These are phyloP conservation scores for Tapirus indicus DNA, from an alignment of 2,797 vertebrate genomes.

Conservation along the genomic window DNA sequence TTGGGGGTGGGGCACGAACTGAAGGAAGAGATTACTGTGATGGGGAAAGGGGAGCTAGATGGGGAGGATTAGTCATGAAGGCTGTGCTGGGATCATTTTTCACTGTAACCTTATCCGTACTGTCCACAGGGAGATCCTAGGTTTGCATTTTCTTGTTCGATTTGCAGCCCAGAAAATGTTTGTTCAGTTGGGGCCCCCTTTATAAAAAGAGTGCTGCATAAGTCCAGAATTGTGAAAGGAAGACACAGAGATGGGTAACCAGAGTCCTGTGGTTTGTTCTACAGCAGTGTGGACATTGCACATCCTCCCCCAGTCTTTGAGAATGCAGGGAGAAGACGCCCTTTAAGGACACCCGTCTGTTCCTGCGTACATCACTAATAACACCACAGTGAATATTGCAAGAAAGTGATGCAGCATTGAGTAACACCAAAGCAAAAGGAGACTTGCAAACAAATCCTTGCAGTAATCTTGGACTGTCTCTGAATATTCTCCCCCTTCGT, in stretches of 20 bases:
- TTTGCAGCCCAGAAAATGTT: neutral
- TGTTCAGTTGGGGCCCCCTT: neutral
- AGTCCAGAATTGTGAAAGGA: neutral
- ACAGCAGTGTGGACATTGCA: rapidly evolving
- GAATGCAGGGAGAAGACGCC: neutral
- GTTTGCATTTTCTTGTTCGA: slow-evolving; percentile 51
- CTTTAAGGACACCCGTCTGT: neutral
- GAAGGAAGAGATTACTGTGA: slow-evolving; percentile 45
- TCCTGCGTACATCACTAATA: neutral
- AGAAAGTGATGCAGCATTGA: neutral
- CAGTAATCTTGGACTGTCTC: slow-evolving; percentile 42
- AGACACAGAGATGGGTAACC: neutral
- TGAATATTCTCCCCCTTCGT: slow-evolving; percentile 53
- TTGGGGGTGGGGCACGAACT: neutral
- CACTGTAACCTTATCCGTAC: slow-evolving; percentile 50
- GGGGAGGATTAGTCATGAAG: slow-evolving; percentile 57
- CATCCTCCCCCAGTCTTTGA: neutral
- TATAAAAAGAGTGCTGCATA: neutral
- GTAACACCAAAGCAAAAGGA: neutral
- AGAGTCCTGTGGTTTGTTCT: neutral
- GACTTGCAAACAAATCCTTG: slow-evolving; percentile 32
- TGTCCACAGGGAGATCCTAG: slow-evolving; percentile 12
- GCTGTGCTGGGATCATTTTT: slow-evolving; percentile 37
- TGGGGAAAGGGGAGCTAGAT: neutral
- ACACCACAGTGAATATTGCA: neutral